A percentile compares a stretch with the other conserved stretches of the same genome.
Evolutionary conservation across 2,888 invertebrate genomes (phyloP).

Genomic region (Charanyca ferruginea): DNA sequence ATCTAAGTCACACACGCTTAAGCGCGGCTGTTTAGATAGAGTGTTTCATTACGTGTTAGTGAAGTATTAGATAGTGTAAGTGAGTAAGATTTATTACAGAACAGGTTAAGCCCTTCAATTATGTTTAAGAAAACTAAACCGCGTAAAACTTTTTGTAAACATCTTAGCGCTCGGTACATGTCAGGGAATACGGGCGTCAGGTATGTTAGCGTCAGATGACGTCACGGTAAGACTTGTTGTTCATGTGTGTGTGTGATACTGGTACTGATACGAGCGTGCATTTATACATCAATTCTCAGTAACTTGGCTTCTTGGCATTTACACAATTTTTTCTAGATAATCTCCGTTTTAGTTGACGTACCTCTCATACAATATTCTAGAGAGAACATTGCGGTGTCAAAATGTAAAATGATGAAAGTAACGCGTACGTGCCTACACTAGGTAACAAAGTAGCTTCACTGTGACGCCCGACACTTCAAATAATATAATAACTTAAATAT

Average conservation of each 20-base stretch:
- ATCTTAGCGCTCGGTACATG: no score
- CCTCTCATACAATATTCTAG: conserved; percentile 4
- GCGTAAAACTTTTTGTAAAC: no score
- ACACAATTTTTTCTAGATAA: conserved; percentile 2
- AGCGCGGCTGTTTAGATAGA: no score
- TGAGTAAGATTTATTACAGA: not conserved
- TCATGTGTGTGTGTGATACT: no score
- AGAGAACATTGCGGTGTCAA: not conserved
- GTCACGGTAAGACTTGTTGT: no score
- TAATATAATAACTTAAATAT: conserved; percentile 34
- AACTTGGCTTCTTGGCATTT: no score
- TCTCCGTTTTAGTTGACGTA: not conserved
- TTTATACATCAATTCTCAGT: no score
- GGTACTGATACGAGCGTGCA: no score
- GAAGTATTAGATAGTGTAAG: not conserved
- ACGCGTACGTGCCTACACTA: conserved; percentile 7
- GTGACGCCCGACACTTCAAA: conserved; percentile 2
- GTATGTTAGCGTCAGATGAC: no score
- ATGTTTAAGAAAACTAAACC: no score
- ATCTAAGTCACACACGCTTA: no score
- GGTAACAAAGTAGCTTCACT: conserved; percentile 11
- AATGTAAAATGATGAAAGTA: conserved; percentile 6
- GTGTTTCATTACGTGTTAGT: not conserved
- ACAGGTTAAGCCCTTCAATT: not conserved
- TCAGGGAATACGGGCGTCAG: no score